A percentile compares a stretch with the other conserved stretches of the same genome.
phyloP scores from a whole-genome alignment of 2,888 invertebrate genomes.

The Rapana venosa region DNA sequence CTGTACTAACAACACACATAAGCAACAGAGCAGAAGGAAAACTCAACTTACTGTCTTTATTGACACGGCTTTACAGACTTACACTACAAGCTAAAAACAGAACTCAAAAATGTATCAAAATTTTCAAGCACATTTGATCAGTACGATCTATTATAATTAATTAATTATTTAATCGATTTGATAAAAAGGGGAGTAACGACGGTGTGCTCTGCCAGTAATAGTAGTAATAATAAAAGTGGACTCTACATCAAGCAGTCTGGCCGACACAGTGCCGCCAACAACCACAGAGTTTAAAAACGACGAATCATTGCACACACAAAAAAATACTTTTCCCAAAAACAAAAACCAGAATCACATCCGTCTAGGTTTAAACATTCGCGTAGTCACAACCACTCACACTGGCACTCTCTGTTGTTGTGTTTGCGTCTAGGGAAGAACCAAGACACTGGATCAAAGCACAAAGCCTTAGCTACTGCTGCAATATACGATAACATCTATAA shows the following conservation, averaged over 20 bases:
- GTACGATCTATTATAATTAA: conserved; percentile 26
- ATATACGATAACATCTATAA: not conserved
- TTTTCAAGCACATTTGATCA: conserved; percentile 20
- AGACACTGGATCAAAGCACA: not conserved
- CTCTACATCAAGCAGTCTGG: conserved; percentile 28
- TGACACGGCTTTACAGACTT: conserved; percentile 71
- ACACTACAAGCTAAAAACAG: conserved; percentile 64
- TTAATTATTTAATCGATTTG: conserved; percentile 3
- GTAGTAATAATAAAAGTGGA: not conserved
- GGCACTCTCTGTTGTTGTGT: not conserved
- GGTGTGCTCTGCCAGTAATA: conserved; percentile 15
- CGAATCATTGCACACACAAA: conserved; percentile 36
- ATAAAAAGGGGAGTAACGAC: not conserved
- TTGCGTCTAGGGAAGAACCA: not conserved
- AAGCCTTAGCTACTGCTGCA: not conserved
- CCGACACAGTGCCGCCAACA: conserved; percentile 20
- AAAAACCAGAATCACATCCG: conserved; percentile 34
- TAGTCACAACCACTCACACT: conserved; percentile 39
- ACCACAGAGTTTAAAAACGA: conserved; percentile 12
- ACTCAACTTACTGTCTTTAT: conserved; percentile 47
- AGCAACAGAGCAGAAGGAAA: not conserved
- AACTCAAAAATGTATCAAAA: conserved; percentile 34
- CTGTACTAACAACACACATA: not conserved
- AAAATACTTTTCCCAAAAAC: not conserved
- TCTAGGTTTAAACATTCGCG: conserved; percentile 23